Evolutionary conservation across 2,797 vertebrate species (phyloP), one percentile per base, ranked within the genome.

Genomic region (Notolepis coatsorum): DNA sequence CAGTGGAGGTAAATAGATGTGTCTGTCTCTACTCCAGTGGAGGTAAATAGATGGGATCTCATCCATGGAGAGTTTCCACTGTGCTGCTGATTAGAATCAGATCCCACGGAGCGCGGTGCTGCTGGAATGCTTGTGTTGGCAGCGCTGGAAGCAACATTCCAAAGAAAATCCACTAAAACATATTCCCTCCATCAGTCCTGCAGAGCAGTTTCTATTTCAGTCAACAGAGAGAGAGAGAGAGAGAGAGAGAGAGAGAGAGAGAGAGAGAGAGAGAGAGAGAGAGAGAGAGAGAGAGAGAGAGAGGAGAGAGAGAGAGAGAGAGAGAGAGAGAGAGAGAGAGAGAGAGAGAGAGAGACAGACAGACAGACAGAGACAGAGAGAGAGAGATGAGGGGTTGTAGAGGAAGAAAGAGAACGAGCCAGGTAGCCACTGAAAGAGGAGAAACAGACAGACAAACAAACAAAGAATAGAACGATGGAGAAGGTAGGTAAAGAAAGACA

Each of bases 41-140:
- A 62, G 62, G 65, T 47, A 65, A 55, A 46, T 27, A 65, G 57
- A 46, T 27, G 39, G 56, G 59, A 71, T 72, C 71, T 73, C 47
- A 49, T 62, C 43, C 49, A 69, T 75, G 24, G 63, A 20, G 31
- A 27, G 82, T 88, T 89, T 89, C 84, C 84, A 84, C 82, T 65
- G 77, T 71, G 81, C 71, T 75, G 81, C 68, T 87, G 87, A 90
- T 88, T 88, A 86, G 61, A 68, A 87, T 89, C 88, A 75, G 79
- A 89, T 84, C 84, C 80, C 80, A 79, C 78, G 77, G 78, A 68
- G 85, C 3, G 78, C 78, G 73, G 67, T 63, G 73, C 81, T 78
- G 55, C 74, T 84, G 84, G 88, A 90, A 88, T 92, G 90, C 89
- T 91, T 91, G 77, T 90, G 87, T 92, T 93, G 92, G 92, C 91